phyloP scores from a whole-genome alignment of 2,113 vertebrate genomes.

The Oryctolagus cuniculus region mOryCun1.1 NC_091436.1:23549501-23550000 shows the following conservation, averaged over 20 bases:
- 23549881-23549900: background rate
- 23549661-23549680: background rate
- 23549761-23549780: background rate
- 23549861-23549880: background rate
- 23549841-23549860: slow-evolving; percentile 38
- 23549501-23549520: background rate
- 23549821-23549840: background rate
- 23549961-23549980: background rate
- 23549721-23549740: background rate
- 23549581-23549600: background rate
- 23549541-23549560: background rate
- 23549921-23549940: slow-evolving; percentile 13
- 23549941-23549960: background rate
- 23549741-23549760: background rate
- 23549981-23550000: background rate
- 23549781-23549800: background rate
- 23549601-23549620: accelerated
- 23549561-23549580: background rate
- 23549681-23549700: background rate
- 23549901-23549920: background rate
- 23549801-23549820: background rate
- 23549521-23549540: background rate
- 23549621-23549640: background rate
- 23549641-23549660: too few species aligned
- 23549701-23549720: background rate